Evolutionary conservation across 2,797 vertebrate genomes (phyloP), one percentile per base, ranked within the genome.

Genomic region (Anas flavirostris): DNA sequence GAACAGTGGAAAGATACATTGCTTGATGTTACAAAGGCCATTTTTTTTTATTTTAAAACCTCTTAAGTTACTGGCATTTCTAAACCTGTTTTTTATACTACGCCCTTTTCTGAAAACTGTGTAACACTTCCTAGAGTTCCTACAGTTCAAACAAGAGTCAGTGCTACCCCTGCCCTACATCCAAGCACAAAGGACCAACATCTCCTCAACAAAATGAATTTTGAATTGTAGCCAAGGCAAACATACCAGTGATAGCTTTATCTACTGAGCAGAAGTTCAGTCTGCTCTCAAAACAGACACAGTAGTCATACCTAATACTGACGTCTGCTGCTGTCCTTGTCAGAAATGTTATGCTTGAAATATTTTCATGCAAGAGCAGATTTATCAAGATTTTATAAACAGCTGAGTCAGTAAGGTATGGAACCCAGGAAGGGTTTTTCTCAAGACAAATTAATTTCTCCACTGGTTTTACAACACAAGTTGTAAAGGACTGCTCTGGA

Each of bases 181-280:
- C 75, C 44, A 60, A 85, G 64, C 59, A 70, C 44, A 81, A 59
- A 80, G 41, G 21, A 62, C 33, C 31, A 22, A 86, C 60, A 33
- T 15, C 12, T 78, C 75, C 77, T 56, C 52, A 44, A 58, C 60
- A 52, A 72, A 60, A 77, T 2, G 2, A 23, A 53, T 11, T 9
- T 2, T 12, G 26, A 81, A 62, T 67, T n/a, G 48, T 69, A 90
- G 87, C 82, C 94, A 92, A 91, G 53, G 53, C 69, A 95, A 95
- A 91, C 90, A 88, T 75, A 85, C 68, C 79, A n/a, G 22, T 8
- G 48, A 82, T 25, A 39, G 68, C 13, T 1, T 53, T 33, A 88
- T 43, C 41, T 31, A 23, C 35, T 4, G 35, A 46, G 43, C 41
- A 93, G 50, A 66, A 4, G 0, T 28, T 59, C 59, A 26, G 41